Conservation (phyloP, 2,888 invertebrate genomes). For the Litoditis marina region DNA sequence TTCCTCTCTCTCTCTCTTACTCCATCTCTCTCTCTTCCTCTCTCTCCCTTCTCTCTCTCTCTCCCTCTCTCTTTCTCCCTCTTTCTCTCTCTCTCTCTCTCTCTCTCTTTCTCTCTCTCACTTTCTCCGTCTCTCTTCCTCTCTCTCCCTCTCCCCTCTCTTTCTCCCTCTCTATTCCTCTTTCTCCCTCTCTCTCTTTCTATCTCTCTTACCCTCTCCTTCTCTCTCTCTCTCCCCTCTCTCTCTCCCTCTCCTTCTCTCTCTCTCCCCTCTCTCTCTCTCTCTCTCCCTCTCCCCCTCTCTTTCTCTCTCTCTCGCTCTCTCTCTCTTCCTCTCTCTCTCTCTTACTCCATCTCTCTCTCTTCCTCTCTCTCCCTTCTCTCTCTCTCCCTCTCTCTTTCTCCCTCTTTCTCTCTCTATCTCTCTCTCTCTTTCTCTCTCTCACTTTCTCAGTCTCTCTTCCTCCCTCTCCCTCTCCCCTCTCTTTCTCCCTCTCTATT, state of each 20-base stretch:
- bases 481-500: no score
- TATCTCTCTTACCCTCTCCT: neutral
- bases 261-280: slow-evolving; percentile 5
- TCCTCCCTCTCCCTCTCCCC: no score
- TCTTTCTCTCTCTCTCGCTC: neutral
- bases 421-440: no score
- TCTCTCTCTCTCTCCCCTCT: slow-evolving; percentile 2
- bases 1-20: neutral
- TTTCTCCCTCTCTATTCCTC: neutral
- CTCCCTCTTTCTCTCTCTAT: no score
- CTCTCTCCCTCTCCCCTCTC: neutral
- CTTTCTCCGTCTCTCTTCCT: neutral
- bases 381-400: neutral
- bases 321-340: slow-evolving; percentile 2
- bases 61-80: neutral
- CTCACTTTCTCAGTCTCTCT: no score
- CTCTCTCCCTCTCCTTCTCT: neutral
- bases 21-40: neutral
- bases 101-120: neutral
- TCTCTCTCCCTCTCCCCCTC: neutral
- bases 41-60: neutral
- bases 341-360: neutral
- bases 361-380: neutral
- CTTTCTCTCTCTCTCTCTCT: slow-evolving; percentile 4
- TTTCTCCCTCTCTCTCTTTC: neutral